These are phyloP conservation scores for Drosophila setifemur DNA, from an alignment of 1,140 invertebrate species.

Conservation along the genomic window DNA sequence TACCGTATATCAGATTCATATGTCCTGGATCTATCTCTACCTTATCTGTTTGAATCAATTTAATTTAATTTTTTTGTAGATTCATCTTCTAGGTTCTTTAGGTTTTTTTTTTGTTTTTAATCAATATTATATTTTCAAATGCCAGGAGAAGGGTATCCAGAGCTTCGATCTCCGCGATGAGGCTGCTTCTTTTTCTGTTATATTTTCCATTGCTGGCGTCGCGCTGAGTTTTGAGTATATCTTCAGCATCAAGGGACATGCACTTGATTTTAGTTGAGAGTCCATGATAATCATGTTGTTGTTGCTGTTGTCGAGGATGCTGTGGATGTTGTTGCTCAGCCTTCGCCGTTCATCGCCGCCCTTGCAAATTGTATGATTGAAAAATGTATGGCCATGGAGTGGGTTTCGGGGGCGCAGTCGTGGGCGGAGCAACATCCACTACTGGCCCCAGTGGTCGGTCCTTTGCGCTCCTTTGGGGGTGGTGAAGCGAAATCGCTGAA, in stretches of 20 bases:
- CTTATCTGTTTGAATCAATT: too few species aligned
- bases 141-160: not conserved
- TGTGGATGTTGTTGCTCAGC: not conserved
- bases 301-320: slow-evolving; percentile 15
- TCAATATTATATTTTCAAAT: not conserved
- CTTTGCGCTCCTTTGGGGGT: too few species aligned
- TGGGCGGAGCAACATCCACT: slow-evolving; percentile 12
- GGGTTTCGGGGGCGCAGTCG: not conserved
- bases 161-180: not conserved
- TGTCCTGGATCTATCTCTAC: too few species aligned
- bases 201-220: not conserved
- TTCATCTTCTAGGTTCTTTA: too few species aligned
- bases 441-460: too few species aligned
- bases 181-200: not conserved
- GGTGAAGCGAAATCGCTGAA: too few species aligned
- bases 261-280: slow-evolving; percentile 78
- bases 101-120: slow-evolving; percentile 13
- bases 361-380: slow-evolving; percentile 73
- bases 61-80: too few species aligned
- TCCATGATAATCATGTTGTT: slow-evolving; percentile 59
- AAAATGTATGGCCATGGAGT: slow-evolving; percentile 63
- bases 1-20: too few species aligned
- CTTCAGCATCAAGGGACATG: slow-evolving; percentile 67
- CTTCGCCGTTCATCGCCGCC: slow-evolving; percentile 17
- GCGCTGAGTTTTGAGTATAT: slow-evolving; percentile 61